Evolutionary conservation across 2,797 vertebrate species (phyloP).

Genomic region (Clarias platycephalus): DNA sequence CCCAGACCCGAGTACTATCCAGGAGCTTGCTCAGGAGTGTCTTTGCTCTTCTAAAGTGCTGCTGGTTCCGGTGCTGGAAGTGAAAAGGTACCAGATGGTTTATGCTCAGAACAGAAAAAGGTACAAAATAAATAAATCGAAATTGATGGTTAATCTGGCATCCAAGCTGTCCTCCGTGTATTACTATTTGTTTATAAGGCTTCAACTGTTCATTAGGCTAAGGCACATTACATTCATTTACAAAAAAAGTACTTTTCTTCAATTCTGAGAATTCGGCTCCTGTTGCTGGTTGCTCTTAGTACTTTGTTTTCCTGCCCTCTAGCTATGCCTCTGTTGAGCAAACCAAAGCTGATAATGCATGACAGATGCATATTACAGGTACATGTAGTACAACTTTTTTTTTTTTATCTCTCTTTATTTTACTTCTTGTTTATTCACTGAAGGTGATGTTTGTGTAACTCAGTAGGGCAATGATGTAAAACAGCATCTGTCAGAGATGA

Average conservation of each 20-base stretch:
- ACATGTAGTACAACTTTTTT: not conserved
- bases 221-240: not conserved
- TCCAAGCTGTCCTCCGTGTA: not conserved
- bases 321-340: not conserved
- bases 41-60: not conserved
- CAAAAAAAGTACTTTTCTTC: not conserved
- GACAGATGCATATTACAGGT: not conserved
- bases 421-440: not conserved
- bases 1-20: not conserved
- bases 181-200: not conserved
- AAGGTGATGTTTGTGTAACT: conserved; percentile 2
- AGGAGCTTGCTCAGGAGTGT: not conserved
- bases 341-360: not conserved
- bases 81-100: not conserved
- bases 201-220: not conserved
- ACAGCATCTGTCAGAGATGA: not conserved
- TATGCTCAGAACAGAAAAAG: not conserved
- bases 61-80: not conserved
- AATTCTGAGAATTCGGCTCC: not conserved
- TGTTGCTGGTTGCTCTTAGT: not conserved
- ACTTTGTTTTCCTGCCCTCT: not conserved
- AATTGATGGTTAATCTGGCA: not conserved
- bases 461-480: conserved; percentile 3
- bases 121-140: not conserved
- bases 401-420: not conserved